These are phyloP conservation scores for Schizotus pectinicornis DNA, from an alignment of 2,888 invertebrate species.

Conservation along the genomic window DNA sequence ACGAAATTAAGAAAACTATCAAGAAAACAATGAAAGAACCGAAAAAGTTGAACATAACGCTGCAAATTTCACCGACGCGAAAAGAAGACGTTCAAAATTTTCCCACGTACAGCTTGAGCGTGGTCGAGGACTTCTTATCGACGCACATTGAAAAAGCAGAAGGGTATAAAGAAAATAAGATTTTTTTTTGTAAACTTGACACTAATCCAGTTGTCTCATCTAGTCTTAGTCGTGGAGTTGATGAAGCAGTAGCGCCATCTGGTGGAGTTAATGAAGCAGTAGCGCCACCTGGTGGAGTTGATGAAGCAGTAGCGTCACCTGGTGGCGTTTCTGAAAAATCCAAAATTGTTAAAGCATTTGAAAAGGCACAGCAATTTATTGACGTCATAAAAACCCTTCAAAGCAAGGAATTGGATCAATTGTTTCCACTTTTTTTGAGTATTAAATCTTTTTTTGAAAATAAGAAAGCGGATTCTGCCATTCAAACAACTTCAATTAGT, in stretches of 20 bases:
- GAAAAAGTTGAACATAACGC: slow-evolving; percentile 32
- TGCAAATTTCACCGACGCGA: slow-evolving; percentile 7
- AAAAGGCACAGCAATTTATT: slow-evolving; percentile 7
- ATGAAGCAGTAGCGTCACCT: no score
- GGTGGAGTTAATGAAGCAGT: no score
- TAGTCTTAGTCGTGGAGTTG: no score
- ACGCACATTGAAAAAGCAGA: slow-evolving; percentile 17
- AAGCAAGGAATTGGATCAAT: not conserved
- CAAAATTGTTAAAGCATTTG: not conserved
- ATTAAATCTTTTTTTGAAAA: not conserved
- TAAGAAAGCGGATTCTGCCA: not conserved
- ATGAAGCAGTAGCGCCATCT: no score
- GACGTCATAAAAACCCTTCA: not conserved
- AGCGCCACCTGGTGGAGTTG: no score
- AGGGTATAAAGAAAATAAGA: not conserved
- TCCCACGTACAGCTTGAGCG: slow-evolving; percentile 21
- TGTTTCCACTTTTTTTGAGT: not conserved
- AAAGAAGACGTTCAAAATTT: not conserved
- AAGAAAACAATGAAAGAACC: slow-evolving; percentile 29
- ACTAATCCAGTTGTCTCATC: not conserved
- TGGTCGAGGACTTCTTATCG: slow-evolving; percentile 27
- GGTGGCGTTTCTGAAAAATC: no score
- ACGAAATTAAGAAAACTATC: slow-evolving; percentile 39
- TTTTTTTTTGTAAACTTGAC: not conserved
- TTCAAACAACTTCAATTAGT: not conserved